A percentile compares a stretch with the other conserved stretches of the same genome.
Evolutionary conservation across 2,888 invertebrate genomes (phyloP).

Genomic region (Tromatobia lineatoria): DNA sequence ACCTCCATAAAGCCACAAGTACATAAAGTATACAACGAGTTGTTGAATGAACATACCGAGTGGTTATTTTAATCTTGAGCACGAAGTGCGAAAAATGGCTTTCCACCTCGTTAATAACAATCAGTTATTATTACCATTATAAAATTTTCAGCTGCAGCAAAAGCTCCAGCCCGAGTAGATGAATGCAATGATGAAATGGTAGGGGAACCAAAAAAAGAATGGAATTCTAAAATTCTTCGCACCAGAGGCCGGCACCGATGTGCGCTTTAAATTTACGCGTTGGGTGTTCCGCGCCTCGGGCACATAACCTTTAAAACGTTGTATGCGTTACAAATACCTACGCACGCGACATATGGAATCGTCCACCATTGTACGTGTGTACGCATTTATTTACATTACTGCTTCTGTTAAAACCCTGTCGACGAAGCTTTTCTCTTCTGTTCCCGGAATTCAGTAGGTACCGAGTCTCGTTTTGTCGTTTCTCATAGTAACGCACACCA

Average conservation of each 20-base stretch:
- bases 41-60: neutral
- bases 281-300: constrained; percentile 8
- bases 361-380: neutral
- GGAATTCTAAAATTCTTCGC: constrained; percentile 32
- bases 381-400: constrained; percentile 42
- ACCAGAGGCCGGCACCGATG: neutral
- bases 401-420: constrained; percentile 8
- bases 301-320: constrained; percentile 1
- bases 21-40: no score
- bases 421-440: neutral
- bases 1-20: no score
- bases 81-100: constrained; percentile 9
- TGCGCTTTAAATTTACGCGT: constrained; percentile 25
- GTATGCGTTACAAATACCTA: neutral
- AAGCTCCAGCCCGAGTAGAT: neutral
- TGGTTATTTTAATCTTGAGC: neutral
- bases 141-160: neutral
- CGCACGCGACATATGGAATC: neutral
- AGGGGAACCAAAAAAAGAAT: neutral
- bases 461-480: constrained; percentile 15
- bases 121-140: constrained; percentile 28
- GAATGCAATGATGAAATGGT: no score
- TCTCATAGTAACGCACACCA: constrained; percentile 3
- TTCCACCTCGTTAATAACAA: constrained; percentile 32
- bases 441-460: constrained; percentile 8